Evolutionary conservation across 1,140 invertebrate species (phyloP).

Genomic region (Drosophila rufa): DNA sequence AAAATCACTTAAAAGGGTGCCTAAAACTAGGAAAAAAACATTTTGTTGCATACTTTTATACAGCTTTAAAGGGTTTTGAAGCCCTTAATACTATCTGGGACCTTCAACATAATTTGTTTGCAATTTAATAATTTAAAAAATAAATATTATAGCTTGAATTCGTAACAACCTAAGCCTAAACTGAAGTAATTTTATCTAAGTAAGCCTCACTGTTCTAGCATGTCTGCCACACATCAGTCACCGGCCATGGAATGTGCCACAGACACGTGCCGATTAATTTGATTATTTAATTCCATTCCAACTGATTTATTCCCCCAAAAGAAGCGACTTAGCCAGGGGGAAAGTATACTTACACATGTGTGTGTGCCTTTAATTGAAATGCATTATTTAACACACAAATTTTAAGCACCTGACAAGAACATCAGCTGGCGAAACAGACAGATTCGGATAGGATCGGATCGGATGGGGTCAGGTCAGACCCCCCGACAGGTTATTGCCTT

Average conservation of each 20-base stretch:
- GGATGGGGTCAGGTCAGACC: conserved; percentile 24
- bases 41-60: no score
- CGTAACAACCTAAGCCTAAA: no score
- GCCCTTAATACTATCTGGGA: no score
- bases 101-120: no score
- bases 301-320: conserved; percentile 58
- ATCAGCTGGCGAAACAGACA: conserved; percentile 27
- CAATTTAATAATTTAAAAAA: no score
- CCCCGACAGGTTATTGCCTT: conserved; percentile 50
- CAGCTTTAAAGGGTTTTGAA: no score
- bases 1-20: no score
- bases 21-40: no score
- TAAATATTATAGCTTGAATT: background rate
- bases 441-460: conserved; percentile 8
- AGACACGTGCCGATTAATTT: conserved; percentile 54
- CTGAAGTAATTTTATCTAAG: background rate
- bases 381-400: conserved; percentile 65
- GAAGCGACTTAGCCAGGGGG: conserved; percentile 4
- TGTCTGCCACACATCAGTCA: conserved; percentile 38
- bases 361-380: conserved; percentile 68
- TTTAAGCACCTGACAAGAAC: conserved; percentile 53
- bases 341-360: conserved; percentile 14
- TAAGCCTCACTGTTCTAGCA: conserved; percentile 10
- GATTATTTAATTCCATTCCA: conserved; percentile 45
- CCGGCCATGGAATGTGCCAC: conserved; percentile 46